Percentiles rank a stretch among this genome's conserved stretches.
phyloP scores from a whole-genome alignment of 2,888 invertebrate genomes.

The Drosophila kuntzei region DNA sequence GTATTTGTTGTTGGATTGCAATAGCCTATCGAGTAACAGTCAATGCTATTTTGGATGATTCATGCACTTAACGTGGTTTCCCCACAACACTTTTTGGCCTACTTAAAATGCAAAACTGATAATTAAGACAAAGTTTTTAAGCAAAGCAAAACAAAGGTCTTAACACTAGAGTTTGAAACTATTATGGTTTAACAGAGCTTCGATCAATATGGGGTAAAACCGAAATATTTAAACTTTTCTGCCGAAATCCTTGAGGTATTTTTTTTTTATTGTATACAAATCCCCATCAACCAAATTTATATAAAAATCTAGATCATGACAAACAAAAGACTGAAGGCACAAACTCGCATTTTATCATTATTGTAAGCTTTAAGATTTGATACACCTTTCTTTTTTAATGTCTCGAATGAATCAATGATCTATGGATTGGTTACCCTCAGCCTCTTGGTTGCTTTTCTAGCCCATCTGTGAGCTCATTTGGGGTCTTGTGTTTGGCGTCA shows the following conservation, averaged over 20 bases:
- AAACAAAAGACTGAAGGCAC: slow-evolving; percentile 5
- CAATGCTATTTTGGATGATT: slow-evolving; percentile 59
- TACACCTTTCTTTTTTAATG: slow-evolving; percentile 17
- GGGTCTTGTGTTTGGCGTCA: slow-evolving; percentile 44
- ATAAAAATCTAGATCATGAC: slow-evolving; percentile 7
- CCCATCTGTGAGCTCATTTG: slow-evolving; percentile 28
- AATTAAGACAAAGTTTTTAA: slow-evolving; percentile 27
- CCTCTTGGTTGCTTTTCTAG: slow-evolving; percentile 9
- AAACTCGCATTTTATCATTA: slow-evolving; percentile 2
- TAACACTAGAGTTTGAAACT: slow-evolving; percentile 14
- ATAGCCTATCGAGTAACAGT: slow-evolving; percentile 42
- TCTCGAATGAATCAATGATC: slow-evolving; percentile 13
- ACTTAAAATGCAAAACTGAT: slow-evolving; percentile 63
- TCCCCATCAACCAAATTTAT: slow-evolving; percentile 3
- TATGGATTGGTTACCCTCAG: slow-evolving; percentile 5
- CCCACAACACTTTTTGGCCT: slow-evolving; percentile 63
- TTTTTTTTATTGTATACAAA: no score
- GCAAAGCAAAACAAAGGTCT: slow-evolving; percentile 23
- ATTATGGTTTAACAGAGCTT: slow-evolving; percentile 28
- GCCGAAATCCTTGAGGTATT: slow-evolving; percentile 48
- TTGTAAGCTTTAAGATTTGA: neutral
- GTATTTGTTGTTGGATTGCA: slow-evolving; percentile 26
- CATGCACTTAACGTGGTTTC: slow-evolving; percentile 60
- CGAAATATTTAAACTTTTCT: slow-evolving; percentile 31
- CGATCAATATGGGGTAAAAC: slow-evolving; percentile 45